phyloP scores from a whole-genome alignment of 2,113 vertebrate genomes.

The Sciurus niger region DNA sequence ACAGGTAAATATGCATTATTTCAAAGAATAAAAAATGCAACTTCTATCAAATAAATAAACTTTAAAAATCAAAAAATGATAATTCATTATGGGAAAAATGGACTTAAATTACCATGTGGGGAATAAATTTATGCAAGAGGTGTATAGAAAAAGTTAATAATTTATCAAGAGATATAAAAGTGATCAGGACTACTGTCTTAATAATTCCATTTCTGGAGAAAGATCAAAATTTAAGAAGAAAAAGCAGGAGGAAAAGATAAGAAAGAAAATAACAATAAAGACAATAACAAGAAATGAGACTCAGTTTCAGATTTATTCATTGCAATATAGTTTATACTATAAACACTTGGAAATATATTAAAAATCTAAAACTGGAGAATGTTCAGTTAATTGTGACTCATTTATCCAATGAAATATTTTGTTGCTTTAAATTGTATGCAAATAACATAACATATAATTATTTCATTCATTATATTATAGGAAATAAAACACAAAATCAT shows the following conservation, averaged over 20 bases:
- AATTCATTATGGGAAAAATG: background rate
- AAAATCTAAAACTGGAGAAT: background rate
- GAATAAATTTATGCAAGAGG: background rate
- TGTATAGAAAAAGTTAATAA: background rate
- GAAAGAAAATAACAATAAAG: background rate
- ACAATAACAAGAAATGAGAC: background rate
- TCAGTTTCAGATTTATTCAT: conserved; percentile 1
- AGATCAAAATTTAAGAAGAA: background rate
- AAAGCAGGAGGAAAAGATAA: too few species aligned
- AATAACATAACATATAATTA: background rate
- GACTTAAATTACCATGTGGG: background rate
- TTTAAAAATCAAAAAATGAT: background rate
- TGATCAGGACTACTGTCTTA: background rate
- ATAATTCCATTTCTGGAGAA: conserved; percentile 1
- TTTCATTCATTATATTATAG: background rate
- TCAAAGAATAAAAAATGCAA: background rate
- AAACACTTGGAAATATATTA: background rate
- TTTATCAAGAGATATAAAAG: background rate
- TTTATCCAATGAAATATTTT: background rate
- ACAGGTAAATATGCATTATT: background rate
- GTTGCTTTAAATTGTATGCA: background rate
- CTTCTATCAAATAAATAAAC: background rate
- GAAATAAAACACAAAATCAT: background rate
- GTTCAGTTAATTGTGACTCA: background rate
- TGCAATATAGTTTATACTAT: background rate